Percentiles rank a stretch among this genome's conserved stretches.
phyloP scores from a whole-genome alignment of 1,140 invertebrate species.

The Neodiprion pinetum region DNA sequence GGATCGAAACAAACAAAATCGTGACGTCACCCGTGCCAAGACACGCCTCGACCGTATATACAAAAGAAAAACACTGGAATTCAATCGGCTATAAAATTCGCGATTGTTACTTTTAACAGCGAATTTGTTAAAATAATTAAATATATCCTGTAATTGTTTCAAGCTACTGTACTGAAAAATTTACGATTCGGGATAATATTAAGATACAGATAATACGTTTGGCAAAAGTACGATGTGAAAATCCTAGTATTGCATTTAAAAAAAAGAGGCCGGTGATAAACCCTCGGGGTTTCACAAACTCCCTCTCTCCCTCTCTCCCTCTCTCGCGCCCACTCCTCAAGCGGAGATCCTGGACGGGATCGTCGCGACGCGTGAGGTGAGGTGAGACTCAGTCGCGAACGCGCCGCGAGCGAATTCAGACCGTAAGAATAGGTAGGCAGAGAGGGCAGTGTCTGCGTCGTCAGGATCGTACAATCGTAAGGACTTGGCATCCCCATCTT shows the following conservation, averaged over 20 bases:
- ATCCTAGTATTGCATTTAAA: no score
- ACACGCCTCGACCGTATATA: neutral
- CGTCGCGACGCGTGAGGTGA: neutral
- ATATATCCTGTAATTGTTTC: no score
- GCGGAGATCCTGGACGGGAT: neutral
- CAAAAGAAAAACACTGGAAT: neutral
- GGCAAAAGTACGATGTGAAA: no score
- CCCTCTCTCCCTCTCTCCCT: slow-evolving; percentile 19
- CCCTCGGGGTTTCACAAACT: neutral
- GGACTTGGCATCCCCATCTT: neutral
- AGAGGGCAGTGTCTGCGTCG: neutral
- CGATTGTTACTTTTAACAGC: neutral
- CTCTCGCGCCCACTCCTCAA: neutral
- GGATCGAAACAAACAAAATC: no score
- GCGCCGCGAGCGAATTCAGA: slow-evolving; percentile 2
- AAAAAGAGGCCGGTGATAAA: neutral
- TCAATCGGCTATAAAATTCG: neutral
- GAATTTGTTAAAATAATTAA: neutral
- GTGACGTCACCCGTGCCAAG: neutral
- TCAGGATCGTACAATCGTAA: neutral
- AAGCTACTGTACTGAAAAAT: no score
- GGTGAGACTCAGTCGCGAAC: slow-evolving; percentile 2
- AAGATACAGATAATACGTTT: no score
- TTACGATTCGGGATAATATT: no score
- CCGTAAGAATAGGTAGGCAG: neutral